Evolutionary conservation across 2,888 invertebrate species (phyloP).

Genomic region (Apotomis capreana): DNA sequence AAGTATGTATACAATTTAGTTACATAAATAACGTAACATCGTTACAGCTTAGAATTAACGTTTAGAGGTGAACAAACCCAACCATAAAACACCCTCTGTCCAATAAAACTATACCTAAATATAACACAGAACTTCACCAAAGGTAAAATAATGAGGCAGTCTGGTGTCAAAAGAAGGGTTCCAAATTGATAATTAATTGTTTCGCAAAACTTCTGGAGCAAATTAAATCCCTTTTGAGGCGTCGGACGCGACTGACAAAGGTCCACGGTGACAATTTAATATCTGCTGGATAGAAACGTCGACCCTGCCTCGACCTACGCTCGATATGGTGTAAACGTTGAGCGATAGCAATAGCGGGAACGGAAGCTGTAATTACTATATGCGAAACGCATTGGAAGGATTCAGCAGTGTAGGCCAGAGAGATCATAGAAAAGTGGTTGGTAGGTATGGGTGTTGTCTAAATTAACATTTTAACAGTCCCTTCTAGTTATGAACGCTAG

Average conservation of each 20-base stretch:
- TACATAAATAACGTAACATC: neutral
- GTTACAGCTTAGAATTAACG: neutral
- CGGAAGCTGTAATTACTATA: neutral
- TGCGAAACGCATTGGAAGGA: no score
- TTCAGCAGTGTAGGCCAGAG: no score
- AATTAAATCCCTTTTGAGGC: slow-evolving; percentile 79
- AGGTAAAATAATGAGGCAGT: slow-evolving; percentile 48
- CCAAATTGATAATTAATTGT: slow-evolving; percentile 81
- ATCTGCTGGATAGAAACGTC: slow-evolving; percentile 72
- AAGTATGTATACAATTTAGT: no score
- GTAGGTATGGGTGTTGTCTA: no score
- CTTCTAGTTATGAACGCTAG: no score
- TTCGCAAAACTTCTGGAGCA: slow-evolving; percentile 76
- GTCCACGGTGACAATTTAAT: slow-evolving; percentile 80
- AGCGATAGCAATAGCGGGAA: neutral
- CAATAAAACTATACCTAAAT: slow-evolving; percentile 1
- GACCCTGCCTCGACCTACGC: slow-evolving; percentile 47
- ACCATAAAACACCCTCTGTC: slow-evolving; percentile 3
- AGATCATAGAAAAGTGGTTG: no score
- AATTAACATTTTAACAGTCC: no score
- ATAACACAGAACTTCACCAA: slow-evolving; percentile 19
- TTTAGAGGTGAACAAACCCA: neutral
- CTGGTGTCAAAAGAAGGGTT: slow-evolving; percentile 73
- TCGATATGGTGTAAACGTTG: slow-evolving; percentile 43
- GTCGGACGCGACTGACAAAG: slow-evolving; percentile 66